Evolutionary conservation across 2,113 vertebrate species (phyloP).

Genomic region (Grantiella picta): DNA sequence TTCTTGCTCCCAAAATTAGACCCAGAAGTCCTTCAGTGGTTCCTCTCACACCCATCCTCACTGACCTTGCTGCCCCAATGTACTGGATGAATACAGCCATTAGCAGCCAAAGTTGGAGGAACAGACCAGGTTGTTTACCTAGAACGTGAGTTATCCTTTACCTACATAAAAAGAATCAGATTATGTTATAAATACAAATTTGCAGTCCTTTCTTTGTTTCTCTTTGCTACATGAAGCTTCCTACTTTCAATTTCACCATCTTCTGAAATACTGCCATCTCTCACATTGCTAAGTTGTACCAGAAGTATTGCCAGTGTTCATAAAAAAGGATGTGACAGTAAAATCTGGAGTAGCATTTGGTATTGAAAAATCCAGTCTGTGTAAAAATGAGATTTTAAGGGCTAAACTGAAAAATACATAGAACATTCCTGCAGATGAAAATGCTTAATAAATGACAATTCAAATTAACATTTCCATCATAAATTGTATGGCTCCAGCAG

Average conservation of each 20-base stretch:
- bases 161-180: neutral
- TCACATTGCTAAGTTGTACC: neutral
- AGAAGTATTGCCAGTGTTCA: neutral
- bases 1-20: neutral
- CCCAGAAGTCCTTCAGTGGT: neutral
- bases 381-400: neutral
- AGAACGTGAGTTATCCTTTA: neutral
- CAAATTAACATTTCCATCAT: neutral
- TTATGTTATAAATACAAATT: neutral
- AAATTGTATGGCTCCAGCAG: neutral
- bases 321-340: neutral
- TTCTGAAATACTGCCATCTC: neutral
- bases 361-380: neutral
- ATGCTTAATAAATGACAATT: neutral
- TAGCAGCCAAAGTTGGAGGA: neutral
- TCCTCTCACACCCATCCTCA: neutral
- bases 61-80: fast-evolving
- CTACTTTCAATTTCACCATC: neutral
- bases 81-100: neutral
- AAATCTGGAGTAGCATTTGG: neutral
- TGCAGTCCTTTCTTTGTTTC: neutral
- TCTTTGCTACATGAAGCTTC: neutral
- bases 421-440: neutral
- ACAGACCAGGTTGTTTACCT: neutral
- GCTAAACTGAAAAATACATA: neutral